phyloP scores from a whole-genome alignment of 2,113 vertebrate species.

The Oncorhynchus masou region DNA sequence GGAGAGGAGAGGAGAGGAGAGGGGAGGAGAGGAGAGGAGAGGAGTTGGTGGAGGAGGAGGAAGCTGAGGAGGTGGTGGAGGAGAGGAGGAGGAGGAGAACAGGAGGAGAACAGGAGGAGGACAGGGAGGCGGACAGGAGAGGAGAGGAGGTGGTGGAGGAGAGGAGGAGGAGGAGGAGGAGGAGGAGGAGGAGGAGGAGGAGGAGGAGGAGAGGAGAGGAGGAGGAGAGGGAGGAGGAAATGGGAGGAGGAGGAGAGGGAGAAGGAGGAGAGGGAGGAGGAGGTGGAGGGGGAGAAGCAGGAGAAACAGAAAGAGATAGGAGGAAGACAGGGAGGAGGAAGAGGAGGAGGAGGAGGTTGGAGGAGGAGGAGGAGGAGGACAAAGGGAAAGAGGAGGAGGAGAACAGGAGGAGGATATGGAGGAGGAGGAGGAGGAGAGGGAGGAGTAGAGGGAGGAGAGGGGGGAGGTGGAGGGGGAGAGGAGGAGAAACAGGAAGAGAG shows the following conservation, averaged over 20 bases:
- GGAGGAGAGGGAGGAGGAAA: fast-evolving
- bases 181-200: too few relatives aligned
- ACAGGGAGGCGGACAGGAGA: fast-evolving
- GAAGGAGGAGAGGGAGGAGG: fast-evolving
- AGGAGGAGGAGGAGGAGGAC: too few relatives aligned
- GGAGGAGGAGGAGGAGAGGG: not conserved
- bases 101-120: not conserved
- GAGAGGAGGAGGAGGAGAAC: not conserved
- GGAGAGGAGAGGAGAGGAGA: not conserved
- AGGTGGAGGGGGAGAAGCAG: fast-evolving
- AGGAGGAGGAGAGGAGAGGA: not conserved
- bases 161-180: not conserved
- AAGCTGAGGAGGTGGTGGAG: not conserved
- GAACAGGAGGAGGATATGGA: too few relatives aligned
- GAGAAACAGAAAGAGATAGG: too few relatives aligned
- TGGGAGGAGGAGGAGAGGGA: not conserved
- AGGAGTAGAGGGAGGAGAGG: too few relatives aligned
- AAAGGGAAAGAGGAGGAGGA: too few relatives aligned
- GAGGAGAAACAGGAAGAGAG: too few relatives aligned
- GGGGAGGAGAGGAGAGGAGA: not conserved
- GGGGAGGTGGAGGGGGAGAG: too few relatives aligned
- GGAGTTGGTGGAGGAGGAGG: not conserved
- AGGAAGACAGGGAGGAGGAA: not conserved
- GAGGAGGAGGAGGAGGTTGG: too few relatives aligned
- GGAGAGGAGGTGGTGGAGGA: not conserved